phyloP scores from a whole-genome alignment of 1,140 invertebrate species.

The Orius insidiosus region DNA sequence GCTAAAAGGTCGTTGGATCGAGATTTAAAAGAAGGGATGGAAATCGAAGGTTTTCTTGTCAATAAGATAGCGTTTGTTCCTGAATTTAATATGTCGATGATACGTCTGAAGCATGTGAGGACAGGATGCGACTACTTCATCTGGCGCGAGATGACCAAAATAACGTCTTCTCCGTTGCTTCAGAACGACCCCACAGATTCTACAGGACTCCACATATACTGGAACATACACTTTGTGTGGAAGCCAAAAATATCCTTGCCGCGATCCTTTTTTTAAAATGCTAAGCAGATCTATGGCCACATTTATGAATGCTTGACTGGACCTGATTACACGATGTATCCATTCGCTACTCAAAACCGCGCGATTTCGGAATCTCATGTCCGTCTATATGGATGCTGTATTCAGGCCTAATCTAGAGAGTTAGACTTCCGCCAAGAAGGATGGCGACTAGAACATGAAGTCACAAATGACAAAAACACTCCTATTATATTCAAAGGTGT shows the following conservation, averaged over 20 bases:
- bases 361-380: conserved; percentile 69
- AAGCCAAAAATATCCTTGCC: conserved; percentile 64
- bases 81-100: conserved; percentile 60
- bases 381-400: conserved; percentile 79
- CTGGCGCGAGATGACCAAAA: conserved; percentile 72
- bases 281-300: conserved; percentile 71
- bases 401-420: conserved; percentile 59
- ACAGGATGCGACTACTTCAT: conserved; percentile 81
- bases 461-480: conserved; percentile 53
- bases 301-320: conserved; percentile 96
- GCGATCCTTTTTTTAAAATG: conserved; percentile 97
- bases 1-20: neutral
- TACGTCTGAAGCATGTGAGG: conserved; percentile 55
- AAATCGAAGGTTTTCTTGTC: conserved; percentile 21
- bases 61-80: conserved; percentile 30
- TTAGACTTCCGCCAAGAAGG: conserved; percentile 86
- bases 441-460: conserved; percentile 75
- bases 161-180: conserved; percentile 85
- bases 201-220: conserved; percentile 85
- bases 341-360: conserved; percentile 81
- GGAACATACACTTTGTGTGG: conserved; percentile 84
- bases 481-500: conserved; percentile 80
- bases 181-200: conserved; percentile 78
- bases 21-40: conserved; percentile 12
- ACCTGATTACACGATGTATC: conserved; percentile 88